Base-by-base conservation (phyloP, 1,140 invertebrate genomes). In the Drosophila nasuta region DNA sequence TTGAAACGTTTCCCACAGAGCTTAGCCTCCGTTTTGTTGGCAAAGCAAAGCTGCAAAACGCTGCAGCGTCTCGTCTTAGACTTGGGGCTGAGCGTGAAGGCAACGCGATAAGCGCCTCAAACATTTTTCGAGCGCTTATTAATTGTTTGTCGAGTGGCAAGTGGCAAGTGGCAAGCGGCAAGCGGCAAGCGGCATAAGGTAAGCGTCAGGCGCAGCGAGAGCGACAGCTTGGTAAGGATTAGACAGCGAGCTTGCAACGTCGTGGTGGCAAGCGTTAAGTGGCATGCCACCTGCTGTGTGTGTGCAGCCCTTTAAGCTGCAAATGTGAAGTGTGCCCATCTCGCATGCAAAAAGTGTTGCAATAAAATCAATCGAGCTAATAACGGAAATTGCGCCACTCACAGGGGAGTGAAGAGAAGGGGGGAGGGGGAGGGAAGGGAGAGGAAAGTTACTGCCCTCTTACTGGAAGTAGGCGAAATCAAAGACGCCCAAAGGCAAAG, bases 321-420 rank as follows among this genome's bases (percentile, higher is more conserved):
- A 25, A 15, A 54, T 54, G 7, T 20, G 51, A 33, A 54, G 41
- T 57, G n/a, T 41, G 33, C 33, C 54, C 13, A 41, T 10, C 45
- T 20, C 20, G 2, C 15, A 17, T 7, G 8, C 28, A 35, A 28
- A 35, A 75, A 80, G 71, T 80, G 78, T 59, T 70, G 67, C 81
- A 69, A 88, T 80, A 87, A 88, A 88, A 82, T 74, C 79, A 88
- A 87, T 88, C 82, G 83, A 88, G 82, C 82, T 88, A 87, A 87
- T 87, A 87, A 80, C 69, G 77, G 73, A 88, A 88, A 85, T 85
- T 86, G 78, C 81, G 38, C 56, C 8, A 43, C 45, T n/a, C 7
- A 10, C 38, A 41, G 38, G 20, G 13, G 46, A 56, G 25, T 66
- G 64, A 25, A n/a, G 1, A 48, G 58, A 15, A 33, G 1, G 15